Evolutionary conservation across 1,140 invertebrate genomes (phyloP), one percentile per base, ranked within the genome.

Genomic region (Drosophila pallidifrons): DNA sequence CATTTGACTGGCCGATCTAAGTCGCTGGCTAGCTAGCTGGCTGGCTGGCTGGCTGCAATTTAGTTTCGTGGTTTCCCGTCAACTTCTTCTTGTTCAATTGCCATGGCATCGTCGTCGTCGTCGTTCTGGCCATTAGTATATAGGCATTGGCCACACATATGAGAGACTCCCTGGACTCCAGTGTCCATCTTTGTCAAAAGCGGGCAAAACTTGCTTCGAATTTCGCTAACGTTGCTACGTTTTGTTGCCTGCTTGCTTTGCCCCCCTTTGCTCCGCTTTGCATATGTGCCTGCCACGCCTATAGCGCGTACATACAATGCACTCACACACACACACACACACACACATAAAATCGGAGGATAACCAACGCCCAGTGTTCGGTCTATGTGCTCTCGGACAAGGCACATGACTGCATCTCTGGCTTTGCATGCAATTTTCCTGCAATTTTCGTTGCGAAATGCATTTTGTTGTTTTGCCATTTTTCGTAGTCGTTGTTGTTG

Each of bases 1-100:
- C 61, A 55, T 71, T 38, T 85, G 68, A 80, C 73, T 77, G 64
- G 73, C 54, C 83, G 38, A n/a, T 32, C 38, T n/a, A 66, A 73
- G 20, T 25, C 20, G 20, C 20, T 25, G 71, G 59, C 32, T 10
- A 52, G 55, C 70, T 82, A 46, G 77, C 69, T 75, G 55, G 55
- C 58, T 51, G 58, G 55, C 75, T 82, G 64, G 68, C 65, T 75
- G 55, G 59, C 58, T 51, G 82, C 85, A 88, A 88, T 88, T 88
- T 88, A 85, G 81, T 81, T 88, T 88, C 77, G 85, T 88, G 85
- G 85, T 81, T 88, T 82, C 16, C 83, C 83, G 70, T 88, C 77
- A 88, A 88, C 66, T 89, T 82, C 69, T 71, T 79, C 73, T 86
- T 70, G 67, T 59, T 60, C 46, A 68, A 61, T 51, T 64, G 43